A percentile compares a stretch with the other conserved stretches of the same genome.
phyloP scores from a whole-genome alignment of 1,140 invertebrate genomes.

The Musca domestica region DNA sequence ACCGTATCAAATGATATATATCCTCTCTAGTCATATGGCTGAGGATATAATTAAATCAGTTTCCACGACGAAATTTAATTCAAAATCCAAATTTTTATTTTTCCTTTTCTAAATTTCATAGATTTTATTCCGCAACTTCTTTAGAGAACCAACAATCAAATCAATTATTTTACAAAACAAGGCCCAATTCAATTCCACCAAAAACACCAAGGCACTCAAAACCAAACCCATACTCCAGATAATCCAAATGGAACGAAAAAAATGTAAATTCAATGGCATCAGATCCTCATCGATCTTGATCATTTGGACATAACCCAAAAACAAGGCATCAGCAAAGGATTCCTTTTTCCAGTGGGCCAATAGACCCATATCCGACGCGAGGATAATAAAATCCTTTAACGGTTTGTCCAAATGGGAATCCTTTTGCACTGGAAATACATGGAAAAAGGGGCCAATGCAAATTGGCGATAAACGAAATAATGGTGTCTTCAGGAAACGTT shows the following conservation, averaged over 20 bases:
- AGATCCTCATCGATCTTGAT: constrained; percentile 31
- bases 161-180: background rate
- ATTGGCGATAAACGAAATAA: constrained; percentile 38
- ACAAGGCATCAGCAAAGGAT: constrained; percentile 40
- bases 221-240: constrained; percentile 39
- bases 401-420: constrained; percentile 39
- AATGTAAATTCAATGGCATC: constrained; percentile 33
- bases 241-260: constrained; percentile 36
- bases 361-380: constrained; percentile 37
- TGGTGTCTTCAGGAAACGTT: constrained; percentile 28
- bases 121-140: too few relatives aligned
- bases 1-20: too few relatives aligned
- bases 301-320: constrained; percentile 28
- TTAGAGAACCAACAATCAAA: too few relatives aligned
- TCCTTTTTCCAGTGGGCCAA: constrained; percentile 34
- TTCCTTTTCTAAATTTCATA: too few relatives aligned
- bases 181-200: constrained; percentile 37
- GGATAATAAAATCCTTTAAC: constrained; percentile 38
- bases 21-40: too few relatives aligned
- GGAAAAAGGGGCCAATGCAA: constrained; percentile 44
- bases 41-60: too few relatives aligned
- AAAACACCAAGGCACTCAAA: constrained; percentile 32
- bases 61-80: too few relatives aligned
- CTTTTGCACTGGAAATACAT: constrained; percentile 40
- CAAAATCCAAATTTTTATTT: too few relatives aligned